A percentile compares a stretch with the other conserved stretches of the same genome.
These are phyloP conservation scores for Pseudorectes ferrugineus DNA, from an alignment of 2,113 vertebrate species.

Conservation along the genomic window DNA sequence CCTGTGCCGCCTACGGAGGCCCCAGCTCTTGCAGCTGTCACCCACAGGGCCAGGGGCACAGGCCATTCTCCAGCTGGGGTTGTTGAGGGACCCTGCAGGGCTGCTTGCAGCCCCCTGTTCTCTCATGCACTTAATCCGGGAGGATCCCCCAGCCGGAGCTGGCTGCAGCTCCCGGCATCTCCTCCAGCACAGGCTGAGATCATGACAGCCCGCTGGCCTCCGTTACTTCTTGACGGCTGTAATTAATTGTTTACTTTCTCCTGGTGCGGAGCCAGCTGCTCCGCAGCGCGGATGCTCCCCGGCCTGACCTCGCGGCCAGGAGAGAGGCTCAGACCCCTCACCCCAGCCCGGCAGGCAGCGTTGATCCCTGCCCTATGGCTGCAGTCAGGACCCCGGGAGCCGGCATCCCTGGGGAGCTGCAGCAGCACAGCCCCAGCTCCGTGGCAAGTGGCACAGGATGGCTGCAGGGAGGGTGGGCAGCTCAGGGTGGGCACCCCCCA, in stretches of 20 bases:
- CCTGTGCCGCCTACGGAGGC: accelerated
- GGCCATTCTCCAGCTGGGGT: not conserved
- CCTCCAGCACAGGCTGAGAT: conserved; percentile 1
- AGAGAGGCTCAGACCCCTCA: not conserved
- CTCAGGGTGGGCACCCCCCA: not conserved
- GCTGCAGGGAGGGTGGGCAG: not conserved
- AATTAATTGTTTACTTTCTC: conserved; percentile 58
- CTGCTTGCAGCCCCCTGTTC: not conserved
- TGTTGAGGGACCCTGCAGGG: not conserved
- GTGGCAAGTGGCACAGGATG: accelerated
- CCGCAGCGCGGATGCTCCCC: not conserved
- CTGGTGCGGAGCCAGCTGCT: conserved; percentile 39
- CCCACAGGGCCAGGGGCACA: accelerated
- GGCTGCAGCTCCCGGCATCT: conserved; percentile 24
- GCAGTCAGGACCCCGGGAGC: accelerated
- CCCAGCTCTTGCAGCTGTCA: not conserved
- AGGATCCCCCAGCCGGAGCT: not conserved
- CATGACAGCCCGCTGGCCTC: conserved; percentile 34
- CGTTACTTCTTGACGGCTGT: conserved; percentile 41
- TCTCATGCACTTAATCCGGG: not conserved
- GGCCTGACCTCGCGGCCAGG: not conserved
- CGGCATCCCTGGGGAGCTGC: not conserved
- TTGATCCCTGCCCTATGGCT: not conserved
- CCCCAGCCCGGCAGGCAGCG: not conserved
- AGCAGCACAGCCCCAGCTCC: not conserved